Percentiles rank a stretch among this genome's conserved stretches.
Evolutionary conservation across 2,113 vertebrate species (phyloP).

Genomic region (Neogobius melanostomus): DNA sequence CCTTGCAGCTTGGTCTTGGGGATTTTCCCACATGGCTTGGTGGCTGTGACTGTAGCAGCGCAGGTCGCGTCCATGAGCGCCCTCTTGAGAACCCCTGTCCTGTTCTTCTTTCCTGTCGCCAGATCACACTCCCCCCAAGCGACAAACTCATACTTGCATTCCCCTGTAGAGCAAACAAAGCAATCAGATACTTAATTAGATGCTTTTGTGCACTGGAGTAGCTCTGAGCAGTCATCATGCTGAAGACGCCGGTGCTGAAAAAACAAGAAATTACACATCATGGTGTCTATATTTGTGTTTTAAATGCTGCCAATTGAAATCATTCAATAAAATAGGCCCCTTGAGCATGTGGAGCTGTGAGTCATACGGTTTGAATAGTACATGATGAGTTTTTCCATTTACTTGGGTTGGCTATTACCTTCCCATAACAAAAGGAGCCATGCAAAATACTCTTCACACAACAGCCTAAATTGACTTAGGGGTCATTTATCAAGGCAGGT

Average conservation of each 20-base stretch:
- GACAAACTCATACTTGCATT: conserved; percentile 96
- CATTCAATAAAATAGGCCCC: conserved; percentile 18
- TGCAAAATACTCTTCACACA: conserved; percentile 17
- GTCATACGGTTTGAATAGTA: conserved; percentile 36
- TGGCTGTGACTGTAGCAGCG: conserved; percentile 87
- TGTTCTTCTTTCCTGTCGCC: conserved; percentile 88
- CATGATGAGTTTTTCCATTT: conserved; percentile 41
- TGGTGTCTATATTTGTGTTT: conserved; percentile 27
- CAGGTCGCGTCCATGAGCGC: conserved; percentile 93
- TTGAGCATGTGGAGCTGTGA: conserved; percentile 22
- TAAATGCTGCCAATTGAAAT: conserved; percentile 12
- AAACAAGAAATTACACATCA: conserved; percentile 26
- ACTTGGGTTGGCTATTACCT: conserved; percentile 18
- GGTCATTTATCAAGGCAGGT: too few species aligned
- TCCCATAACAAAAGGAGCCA: conserved; percentile 16
- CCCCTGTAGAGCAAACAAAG: conserved; percentile 74
- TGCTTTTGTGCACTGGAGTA: conserved; percentile 24
- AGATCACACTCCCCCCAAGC: conserved; percentile 96
- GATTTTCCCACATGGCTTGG: conserved; percentile 92
- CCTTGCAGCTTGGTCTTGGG: conserved; percentile 94
- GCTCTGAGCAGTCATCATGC: background rate
- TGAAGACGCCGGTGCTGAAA: conserved; percentile 17
- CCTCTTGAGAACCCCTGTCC: conserved; percentile 88
- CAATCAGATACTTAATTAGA: conserved; percentile 28
- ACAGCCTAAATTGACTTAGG: conserved; percentile 1